Base-by-base conservation (phyloP, 1,140 invertebrate species). In the Trichonephila clavipes region DNA sequence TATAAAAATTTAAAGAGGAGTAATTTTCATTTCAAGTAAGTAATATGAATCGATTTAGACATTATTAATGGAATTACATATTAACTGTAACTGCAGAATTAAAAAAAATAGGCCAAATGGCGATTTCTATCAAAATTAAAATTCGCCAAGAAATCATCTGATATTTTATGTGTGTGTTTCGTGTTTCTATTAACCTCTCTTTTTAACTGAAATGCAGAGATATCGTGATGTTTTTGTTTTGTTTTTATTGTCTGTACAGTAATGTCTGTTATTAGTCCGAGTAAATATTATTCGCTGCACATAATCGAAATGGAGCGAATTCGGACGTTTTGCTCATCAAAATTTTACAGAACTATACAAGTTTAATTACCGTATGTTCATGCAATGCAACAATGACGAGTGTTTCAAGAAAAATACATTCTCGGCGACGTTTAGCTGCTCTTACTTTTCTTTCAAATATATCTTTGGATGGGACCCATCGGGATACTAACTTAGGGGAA, bases 381-480 rank as follows among this genome's bases (percentile, higher is more conserved):
- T 77, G 72, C n/a, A 24, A 10, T 16, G 21, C 21, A 24, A 88
- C 19, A 16, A 92, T 92, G 91, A 92, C 91, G 14, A 92, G 83
- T 87, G 44, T 86, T 19, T 93, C 92, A 8, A 88, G 72, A 82
- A 94, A 94, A 83, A 77, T 91, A 24, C 87, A 90, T 61, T 94
- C 97, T 95, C 97, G 98, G 95, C 96, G 97, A 95, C 97, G 98
- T 95, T 96, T 98, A 95, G 98, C 98, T 95, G 98, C 98, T 94
- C 96, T 98, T 94, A 98, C 98, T 95, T 99, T 99, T 96, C 96
- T 99, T 94, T 98, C 98, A 58, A 99, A 99, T 96, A 99, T 99
- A 95, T 99, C 98, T 91, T 96, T 99, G 90, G 98, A 99, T 97
- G 98, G 98, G 88, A 98, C 97, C 95, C 97, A 98, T 96, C 97